A percentile compares a stretch with the other conserved stretches of the same genome.
Evolutionary conservation across 2,888 invertebrate species (phyloP).

Genomic region (Sinelater perroti): DNA sequence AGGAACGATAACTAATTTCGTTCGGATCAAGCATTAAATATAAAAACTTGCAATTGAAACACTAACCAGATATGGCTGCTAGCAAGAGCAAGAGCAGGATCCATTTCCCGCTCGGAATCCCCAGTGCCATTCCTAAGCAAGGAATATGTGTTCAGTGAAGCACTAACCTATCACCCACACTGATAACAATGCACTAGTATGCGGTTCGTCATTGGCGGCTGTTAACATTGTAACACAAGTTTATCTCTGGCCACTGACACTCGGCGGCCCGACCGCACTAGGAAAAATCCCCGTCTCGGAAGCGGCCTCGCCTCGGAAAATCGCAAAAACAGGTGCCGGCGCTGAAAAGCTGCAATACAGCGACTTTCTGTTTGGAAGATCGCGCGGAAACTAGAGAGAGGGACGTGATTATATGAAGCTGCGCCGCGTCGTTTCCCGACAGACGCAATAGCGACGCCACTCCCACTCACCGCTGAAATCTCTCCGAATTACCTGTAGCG

Average conservation of each 20-base stretch:
- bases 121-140: constrained; percentile 26
- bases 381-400: constrained; percentile 58
- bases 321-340: constrained; percentile 32
- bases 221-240: constrained; percentile 26
- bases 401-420: constrained; percentile 54
- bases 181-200: constrained; percentile 18
- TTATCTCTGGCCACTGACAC: constrained; percentile 12
- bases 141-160: constrained; percentile 10
- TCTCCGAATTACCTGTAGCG: constrained; percentile 48
- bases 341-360: constrained; percentile 33
- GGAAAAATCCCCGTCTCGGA: not conserved
- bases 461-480: constrained; percentile 56
- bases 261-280: not conserved
- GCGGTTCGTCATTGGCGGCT: constrained; percentile 6
- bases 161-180: constrained; percentile 30
- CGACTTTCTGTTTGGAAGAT: constrained; percentile 55
- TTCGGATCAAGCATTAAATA: too few relatives aligned
- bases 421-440: constrained; percentile 52
- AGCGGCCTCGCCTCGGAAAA: too few relatives aligned
- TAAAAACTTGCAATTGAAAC: too few relatives aligned
- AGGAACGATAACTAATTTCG: too few relatives aligned
- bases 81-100: constrained; percentile 37
- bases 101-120: constrained; percentile 18
- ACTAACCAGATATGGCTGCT: constrained; percentile 44
- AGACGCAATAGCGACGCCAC: constrained; percentile 55